A percentile compares a stretch with the other conserved stretches of the same genome.
Conservation (phyloP, 2,888 invertebrate genomes). For the Branchipolynoe longqiensis region DNA sequence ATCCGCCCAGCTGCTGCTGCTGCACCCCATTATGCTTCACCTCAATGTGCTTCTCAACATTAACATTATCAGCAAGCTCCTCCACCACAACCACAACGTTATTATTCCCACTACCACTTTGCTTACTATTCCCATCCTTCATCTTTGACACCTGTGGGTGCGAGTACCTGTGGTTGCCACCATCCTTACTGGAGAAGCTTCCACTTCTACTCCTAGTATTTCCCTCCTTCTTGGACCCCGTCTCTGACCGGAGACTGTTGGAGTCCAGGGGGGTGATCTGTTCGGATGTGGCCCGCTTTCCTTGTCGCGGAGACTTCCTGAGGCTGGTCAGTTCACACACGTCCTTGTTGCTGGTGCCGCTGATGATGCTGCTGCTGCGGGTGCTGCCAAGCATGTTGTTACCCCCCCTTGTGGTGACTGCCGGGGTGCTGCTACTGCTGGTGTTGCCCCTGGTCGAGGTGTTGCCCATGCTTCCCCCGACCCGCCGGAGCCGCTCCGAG, state of each 20-base stretch:
- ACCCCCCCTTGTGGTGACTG: neutral
- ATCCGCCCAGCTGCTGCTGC: neutral
- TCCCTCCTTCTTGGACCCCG: neutral
- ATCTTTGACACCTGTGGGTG: neutral
- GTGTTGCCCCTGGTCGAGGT: neutral
- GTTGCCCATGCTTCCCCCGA: no score
- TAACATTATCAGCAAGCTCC: neutral
- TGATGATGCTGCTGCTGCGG: neutral
- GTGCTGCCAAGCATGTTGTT: neutral
- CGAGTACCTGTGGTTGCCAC: neutral
- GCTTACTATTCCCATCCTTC: neutral
- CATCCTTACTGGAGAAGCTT: neutral
- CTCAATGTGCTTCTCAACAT: neutral
- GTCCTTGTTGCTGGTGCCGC: neutral
- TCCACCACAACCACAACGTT: neutral
- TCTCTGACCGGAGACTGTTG: neutral
- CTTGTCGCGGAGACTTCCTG: neutral
- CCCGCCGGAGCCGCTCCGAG: neutral
- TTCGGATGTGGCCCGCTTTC: no score
- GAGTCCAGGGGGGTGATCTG: neutral
- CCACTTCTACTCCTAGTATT: neutral
- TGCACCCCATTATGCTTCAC: neutral
- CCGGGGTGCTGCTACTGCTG: neutral
- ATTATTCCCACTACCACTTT: neutral
- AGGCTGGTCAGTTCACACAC: neutral